These are phyloP conservation scores for Macrosteles quadrilineatus DNA, from an alignment of 1,140 invertebrate species.

Conservation along the genomic window DNA sequence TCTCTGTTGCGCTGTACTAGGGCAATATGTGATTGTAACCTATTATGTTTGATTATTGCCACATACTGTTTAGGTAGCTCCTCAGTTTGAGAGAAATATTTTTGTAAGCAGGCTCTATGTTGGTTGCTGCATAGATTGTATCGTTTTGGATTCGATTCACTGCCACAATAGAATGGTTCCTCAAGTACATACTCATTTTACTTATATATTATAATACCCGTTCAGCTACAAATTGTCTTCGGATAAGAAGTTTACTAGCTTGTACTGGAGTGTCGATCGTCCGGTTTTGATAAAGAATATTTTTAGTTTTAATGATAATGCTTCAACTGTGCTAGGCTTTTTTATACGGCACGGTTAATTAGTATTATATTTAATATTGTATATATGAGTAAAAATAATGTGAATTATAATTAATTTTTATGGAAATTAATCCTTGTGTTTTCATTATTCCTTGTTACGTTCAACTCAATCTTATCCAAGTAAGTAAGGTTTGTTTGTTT, in stretches of 20 bases:
- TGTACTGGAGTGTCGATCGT: background rate
- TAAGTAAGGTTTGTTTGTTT: no score
- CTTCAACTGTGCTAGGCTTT: slow-evolving; percentile 16
- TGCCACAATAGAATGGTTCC: slow-evolving; percentile 23
- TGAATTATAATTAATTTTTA: slow-evolving; percentile 25
- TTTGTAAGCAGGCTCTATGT: background rate
- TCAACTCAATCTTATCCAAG: no score
- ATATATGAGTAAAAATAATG: slow-evolving; percentile 23
- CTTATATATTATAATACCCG: background rate
- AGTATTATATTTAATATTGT: slow-evolving; percentile 21
- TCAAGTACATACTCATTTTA: background rate
- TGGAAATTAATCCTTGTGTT: background rate
- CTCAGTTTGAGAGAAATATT: slow-evolving; percentile 19
- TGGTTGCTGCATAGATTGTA: background rate
- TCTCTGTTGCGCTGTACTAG: no score
- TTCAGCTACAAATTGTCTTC: background rate
- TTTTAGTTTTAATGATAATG: slow-evolving; percentile 3
- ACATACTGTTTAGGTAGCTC: no score
- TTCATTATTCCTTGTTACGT: no score
- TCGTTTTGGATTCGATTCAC: background rate
- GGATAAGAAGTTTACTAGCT: background rate
- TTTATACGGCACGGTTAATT: slow-evolving; percentile 22
- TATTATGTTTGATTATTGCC: no score
- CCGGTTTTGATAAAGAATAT: slow-evolving; percentile 8
- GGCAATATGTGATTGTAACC: no score